phyloP scores from a whole-genome alignment of 2,113 vertebrate genomes.

The Dasyprocta punctata region DNA sequence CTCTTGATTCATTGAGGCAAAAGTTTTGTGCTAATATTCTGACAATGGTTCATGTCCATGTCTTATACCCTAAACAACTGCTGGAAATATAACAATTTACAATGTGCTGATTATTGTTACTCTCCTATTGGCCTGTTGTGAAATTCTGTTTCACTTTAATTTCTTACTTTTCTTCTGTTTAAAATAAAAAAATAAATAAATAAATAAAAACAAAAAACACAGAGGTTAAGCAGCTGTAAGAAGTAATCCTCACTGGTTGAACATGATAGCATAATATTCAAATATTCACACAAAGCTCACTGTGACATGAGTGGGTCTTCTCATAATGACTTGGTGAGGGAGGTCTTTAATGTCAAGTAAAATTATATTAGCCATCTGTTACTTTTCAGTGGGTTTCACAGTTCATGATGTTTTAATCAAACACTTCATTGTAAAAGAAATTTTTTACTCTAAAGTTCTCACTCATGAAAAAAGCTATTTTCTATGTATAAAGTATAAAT shows the following conservation, averaged over 20 bases:
- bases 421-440: background rate
- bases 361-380: background rate
- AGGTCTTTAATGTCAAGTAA: background rate
- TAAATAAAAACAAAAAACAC: too few relatives aligned
- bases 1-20: too few relatives aligned
- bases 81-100: too few relatives aligned
- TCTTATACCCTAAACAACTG: too few relatives aligned
- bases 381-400: background rate
- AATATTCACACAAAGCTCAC: background rate
- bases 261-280: background rate
- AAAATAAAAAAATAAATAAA: too few relatives aligned
- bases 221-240: background rate
- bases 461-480: background rate
- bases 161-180: too few relatives aligned
- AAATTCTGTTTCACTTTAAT: too few relatives aligned
- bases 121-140: too few relatives aligned
- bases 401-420: background rate
- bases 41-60: too few relatives aligned
- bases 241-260: background rate
- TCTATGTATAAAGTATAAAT: background rate
- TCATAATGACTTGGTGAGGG: background rate
- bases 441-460: background rate
- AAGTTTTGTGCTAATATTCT: too few relatives aligned
- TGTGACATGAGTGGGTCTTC: background rate
- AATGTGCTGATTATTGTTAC: too few relatives aligned